A percentile compares a stretch with the other conserved stretches of the same genome.
Evolutionary conservation across 2,888 invertebrate species (phyloP).

Genomic region (Drosophila pseudotalamancana): DNA sequence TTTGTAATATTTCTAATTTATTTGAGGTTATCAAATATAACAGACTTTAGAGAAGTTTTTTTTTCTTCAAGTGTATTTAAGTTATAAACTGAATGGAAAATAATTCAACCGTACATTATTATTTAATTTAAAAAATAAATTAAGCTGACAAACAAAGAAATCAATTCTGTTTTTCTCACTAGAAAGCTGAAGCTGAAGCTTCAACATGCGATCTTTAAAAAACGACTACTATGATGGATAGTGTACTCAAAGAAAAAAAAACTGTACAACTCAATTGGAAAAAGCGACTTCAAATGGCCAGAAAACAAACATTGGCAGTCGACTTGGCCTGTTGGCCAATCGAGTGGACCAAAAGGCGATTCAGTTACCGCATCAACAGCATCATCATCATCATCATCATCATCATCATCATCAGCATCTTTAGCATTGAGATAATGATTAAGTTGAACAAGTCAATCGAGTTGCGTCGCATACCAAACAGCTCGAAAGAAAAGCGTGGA

Average conservation of each 20-base stretch:
- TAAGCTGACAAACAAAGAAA: neutral
- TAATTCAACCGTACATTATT: neutral
- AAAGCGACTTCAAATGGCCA: conserved; percentile 65
- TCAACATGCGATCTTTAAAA: conserved; percentile 8
- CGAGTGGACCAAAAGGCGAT: conserved; percentile 30
- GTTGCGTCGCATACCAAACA: conserved; percentile 47
- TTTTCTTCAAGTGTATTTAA: neutral
- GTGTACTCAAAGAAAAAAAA: conserved; percentile 42
- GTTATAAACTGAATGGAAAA: neutral
- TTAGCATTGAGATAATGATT: conserved; percentile 27
- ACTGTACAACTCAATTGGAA: conserved; percentile 56
- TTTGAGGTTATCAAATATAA: no score
- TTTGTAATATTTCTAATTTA: no score
- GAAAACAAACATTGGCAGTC: conserved; percentile 67
- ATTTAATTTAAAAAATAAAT: neutral
- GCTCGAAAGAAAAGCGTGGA: conserved; percentile 34
- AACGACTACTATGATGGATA: conserved; percentile 13
- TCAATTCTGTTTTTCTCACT: conserved; percentile 7
- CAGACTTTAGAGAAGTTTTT: no score
- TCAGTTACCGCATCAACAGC: conserved; percentile 67
- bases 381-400: conserved; percentile 35
- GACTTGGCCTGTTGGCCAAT: conserved; percentile 44
- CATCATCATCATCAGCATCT: conserved; percentile 37
- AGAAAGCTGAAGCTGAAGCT: conserved; percentile 6
- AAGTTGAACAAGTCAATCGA: conserved; percentile 68